Percentiles rank a stretch among this genome's conserved stretches.
phyloP scores from a whole-genome alignment of 2,797 vertebrate species.

The Enteromius viviparus region DNA sequence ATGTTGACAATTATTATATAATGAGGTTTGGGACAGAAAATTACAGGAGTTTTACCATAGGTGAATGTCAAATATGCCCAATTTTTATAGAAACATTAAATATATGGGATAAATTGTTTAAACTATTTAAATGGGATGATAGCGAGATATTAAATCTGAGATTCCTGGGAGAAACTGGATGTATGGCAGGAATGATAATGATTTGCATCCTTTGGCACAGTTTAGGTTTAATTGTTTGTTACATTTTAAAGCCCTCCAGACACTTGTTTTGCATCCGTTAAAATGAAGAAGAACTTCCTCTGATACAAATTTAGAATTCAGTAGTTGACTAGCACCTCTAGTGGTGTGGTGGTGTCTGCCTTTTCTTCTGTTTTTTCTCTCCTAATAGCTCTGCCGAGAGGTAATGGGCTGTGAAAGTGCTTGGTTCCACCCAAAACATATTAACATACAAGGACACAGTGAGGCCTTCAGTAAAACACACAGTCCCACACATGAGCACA shows the following conservation, averaged over 20 bases:
- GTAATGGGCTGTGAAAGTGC: constrained; percentile 47
- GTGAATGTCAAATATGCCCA: background rate
- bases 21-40: background rate
- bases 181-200: background rate
- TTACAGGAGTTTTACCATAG: background rate
- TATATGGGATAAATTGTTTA: background rate
- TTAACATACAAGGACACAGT: constrained; percentile 56
- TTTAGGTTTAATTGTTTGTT: background rate
- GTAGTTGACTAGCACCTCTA: constrained; percentile 50
- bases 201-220: background rate
- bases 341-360: constrained; percentile 39
- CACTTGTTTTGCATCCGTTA: background rate
- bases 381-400: constrained; percentile 38
- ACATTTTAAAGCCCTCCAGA: background rate
- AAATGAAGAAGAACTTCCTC: background rate
- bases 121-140: too few relatives aligned
- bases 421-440: constrained; percentile 55
- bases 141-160: too few relatives aligned
- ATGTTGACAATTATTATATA: background rate
- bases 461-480: constrained; percentile 50
- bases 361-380: constrained; percentile 17
- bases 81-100: too few relatives aligned
- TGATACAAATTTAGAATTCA: constrained; percentile 4
- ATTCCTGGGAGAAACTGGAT: too few relatives aligned
- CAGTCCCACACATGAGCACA: constrained; percentile 46